phyloP scores from a whole-genome alignment of 2,888 invertebrate species.

The Eupithecia centaureata region DNA sequence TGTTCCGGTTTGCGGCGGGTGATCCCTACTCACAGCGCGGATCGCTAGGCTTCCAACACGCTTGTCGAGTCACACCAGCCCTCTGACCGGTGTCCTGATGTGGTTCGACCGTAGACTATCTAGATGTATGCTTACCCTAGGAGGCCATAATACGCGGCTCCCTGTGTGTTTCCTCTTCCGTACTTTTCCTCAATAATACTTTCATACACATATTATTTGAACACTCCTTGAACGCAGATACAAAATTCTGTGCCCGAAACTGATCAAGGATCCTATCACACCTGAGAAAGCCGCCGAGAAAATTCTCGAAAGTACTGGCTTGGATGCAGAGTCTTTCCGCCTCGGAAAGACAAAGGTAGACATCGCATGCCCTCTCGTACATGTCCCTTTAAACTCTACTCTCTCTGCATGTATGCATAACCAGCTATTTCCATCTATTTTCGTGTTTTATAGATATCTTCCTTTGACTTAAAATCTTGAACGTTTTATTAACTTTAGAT shows the following conservation, averaged over 20 bases:
- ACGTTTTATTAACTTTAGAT: constrained; percentile 36
- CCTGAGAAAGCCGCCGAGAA: constrained; percentile 91
- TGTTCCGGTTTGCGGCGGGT: constrained; percentile 55
- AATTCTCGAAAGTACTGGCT: constrained; percentile 91
- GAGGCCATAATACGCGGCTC: constrained; percentile 75
- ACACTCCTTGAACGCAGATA: constrained; percentile 91
- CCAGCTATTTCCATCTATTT: constrained; percentile 44
- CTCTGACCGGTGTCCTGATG: constrained; percentile 63
- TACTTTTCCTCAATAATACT: constrained; percentile 43
- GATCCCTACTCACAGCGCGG: constrained; percentile 58
- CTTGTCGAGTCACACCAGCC: constrained; percentile 64
- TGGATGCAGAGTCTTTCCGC: constrained; percentile 97
- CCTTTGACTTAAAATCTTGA: constrained; percentile 35
- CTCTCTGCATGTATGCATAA: constrained; percentile 54
- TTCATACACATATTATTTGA: constrained; percentile 61
- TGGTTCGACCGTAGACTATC: constrained; percentile 56
- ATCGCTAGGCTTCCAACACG: constrained; percentile 59
- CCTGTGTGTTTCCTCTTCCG: constrained; percentile 58
- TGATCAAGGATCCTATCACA: constrained; percentile 88
- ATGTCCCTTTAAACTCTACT: constrained; percentile 52
- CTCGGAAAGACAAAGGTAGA: constrained; percentile 98
- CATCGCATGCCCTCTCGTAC: constrained; percentile 58
- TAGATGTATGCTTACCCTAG: constrained; percentile 58
- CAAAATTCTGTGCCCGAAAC: constrained; percentile 99
- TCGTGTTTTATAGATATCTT: constrained; percentile 43